Conservation (phyloP, 2,113 vertebrate species). For the Dendrocopos noguchii region DNA sequence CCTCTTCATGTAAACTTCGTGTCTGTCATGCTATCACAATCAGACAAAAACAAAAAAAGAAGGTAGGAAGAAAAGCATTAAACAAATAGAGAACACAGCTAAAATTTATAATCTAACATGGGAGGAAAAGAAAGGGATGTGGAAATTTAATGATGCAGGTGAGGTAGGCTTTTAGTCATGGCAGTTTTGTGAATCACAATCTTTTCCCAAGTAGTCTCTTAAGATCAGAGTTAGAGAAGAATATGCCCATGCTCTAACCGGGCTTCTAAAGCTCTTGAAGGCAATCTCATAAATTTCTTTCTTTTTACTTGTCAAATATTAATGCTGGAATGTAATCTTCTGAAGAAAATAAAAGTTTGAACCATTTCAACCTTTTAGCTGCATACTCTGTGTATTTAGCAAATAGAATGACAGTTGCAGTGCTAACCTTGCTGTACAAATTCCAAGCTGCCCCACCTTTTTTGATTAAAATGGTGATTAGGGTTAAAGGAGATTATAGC, state of each 20-base stretch:
- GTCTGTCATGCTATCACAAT: neutral
- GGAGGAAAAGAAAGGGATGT: neutral
- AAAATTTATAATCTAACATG: neutral
- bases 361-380: neutral
- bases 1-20: neutral
- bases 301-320: slow-evolving; percentile 31
- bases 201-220: neutral
- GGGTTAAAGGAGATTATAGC: slow-evolving; percentile 36
- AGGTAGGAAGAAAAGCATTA: neutral
- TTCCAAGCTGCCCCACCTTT: slow-evolving; percentile 4
- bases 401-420: slow-evolving; percentile 1
- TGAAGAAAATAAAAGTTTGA: slow-evolving; percentile 39
- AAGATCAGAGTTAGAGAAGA: neutral
- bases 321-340: slow-evolving; percentile 34
- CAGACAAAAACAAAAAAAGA: neutral
- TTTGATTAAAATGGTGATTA: slow-evolving; percentile 51
- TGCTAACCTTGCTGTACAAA: neutral
- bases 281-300: neutral
- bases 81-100: neutral
- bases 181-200: neutral
- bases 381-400: slow-evolving; percentile 2
- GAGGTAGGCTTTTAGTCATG: neutral
- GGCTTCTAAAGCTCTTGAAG: neutral
- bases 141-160: neutral
- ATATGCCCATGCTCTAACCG: neutral